These are phyloP conservation scores for Columbina picui DNA, from an alignment of 2,113 vertebrate species.

Conservation along the genomic window DNA sequence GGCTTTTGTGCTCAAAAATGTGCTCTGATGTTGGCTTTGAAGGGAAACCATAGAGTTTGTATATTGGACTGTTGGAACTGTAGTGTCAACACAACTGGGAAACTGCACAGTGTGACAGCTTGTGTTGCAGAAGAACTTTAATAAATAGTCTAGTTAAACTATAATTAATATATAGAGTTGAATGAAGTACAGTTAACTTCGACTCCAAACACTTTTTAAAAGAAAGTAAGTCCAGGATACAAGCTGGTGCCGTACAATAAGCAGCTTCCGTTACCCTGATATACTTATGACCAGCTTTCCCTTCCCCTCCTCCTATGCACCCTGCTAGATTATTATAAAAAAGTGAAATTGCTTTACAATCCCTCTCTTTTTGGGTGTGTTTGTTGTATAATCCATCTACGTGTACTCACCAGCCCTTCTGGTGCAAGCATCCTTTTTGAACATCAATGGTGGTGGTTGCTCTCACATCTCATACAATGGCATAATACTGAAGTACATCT, in stretches of 20 bases:
- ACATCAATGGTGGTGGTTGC: background rate
- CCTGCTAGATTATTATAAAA: background rate
- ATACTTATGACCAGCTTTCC: background rate
- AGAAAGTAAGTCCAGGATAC: background rate
- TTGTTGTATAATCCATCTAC: background rate
- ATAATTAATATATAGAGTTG: background rate
- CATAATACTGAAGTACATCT: background rate
- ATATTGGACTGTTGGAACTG: background rate
- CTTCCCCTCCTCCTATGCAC: background rate
- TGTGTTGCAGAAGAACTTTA: background rate
- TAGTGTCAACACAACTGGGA: background rate
- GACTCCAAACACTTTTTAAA: background rate
- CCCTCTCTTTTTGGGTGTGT: background rate
- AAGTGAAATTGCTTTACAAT: background rate
- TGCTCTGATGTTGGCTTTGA: background rate
- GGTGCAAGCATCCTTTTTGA: background rate
- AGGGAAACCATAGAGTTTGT: background rate
- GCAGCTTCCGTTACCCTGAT: background rate
- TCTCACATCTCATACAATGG: background rate
- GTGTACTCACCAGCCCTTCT: background rate
- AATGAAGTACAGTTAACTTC: background rate
- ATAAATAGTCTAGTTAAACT: background rate
- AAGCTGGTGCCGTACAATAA: background rate
- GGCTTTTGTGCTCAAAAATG: background rate
- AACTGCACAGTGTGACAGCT: background rate